These are phyloP conservation scores for Thaumetopoea pityocampa DNA, from an alignment of 1,140 invertebrate genomes.

Conservation along the genomic window DNA sequence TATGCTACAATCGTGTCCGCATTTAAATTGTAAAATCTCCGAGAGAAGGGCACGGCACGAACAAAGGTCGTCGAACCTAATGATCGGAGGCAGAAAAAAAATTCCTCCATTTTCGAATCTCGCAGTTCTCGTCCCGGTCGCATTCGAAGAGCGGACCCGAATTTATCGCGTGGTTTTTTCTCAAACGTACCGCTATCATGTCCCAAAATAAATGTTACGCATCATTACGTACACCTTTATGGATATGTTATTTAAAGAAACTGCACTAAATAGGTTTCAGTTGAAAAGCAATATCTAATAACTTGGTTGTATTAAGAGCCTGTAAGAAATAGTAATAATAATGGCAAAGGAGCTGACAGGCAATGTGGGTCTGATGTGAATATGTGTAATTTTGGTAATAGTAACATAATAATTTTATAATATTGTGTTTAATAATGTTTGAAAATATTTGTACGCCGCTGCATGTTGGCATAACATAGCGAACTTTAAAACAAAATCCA, in stretches of 20 bases:
- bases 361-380: too few species aligned
- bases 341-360: too few species aligned
- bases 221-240: conserved; percentile 29
- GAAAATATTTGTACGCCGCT: too few species aligned
- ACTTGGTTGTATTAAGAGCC: too few species aligned
- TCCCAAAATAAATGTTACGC: conserved; percentile 43
- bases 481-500: too few species aligned
- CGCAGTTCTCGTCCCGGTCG: conserved; percentile 46
- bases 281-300: conserved; percentile 4
- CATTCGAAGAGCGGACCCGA: conserved; percentile 47
- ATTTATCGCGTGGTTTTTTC: conserved; percentile 31
- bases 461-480: too few species aligned
- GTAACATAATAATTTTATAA: too few species aligned
- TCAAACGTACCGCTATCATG: conserved; percentile 51
- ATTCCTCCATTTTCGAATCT: conserved; percentile 44
- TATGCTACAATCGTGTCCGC: conserved; percentile 6
- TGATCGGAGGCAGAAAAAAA: conserved; percentile 45
- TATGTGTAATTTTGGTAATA: too few species aligned
- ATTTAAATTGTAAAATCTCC: conserved; percentile 13
- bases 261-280: not conserved
- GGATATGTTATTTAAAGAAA: conserved; percentile 18
- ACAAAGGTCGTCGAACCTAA: conserved; percentile 36
- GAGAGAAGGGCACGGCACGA: conserved; percentile 5
- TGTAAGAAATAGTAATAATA: too few species aligned
- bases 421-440: too few species aligned